Conservation (phyloP, 2,888 invertebrate species). For the Poecilus cupreus region DNA sequence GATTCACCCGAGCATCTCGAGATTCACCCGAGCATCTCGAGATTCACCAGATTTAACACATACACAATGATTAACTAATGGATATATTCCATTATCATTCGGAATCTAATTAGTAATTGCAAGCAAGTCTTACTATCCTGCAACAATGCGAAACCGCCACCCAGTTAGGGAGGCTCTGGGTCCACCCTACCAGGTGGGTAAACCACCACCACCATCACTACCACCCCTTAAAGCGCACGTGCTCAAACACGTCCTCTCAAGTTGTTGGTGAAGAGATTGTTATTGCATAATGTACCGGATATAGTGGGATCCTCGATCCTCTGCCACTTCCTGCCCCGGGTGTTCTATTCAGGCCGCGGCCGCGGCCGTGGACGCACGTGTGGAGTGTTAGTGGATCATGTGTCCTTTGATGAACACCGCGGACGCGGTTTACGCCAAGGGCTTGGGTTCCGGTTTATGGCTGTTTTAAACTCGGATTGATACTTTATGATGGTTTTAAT, state of each 20-base stretch:
- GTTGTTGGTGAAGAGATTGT: slow-evolving; percentile 62
- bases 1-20: too few species aligned
- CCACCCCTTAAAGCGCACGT: slow-evolving; percentile 14
- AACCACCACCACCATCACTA: neutral
- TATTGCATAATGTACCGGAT: slow-evolving; percentile 68
- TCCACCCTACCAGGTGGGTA: neutral
- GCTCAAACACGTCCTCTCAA: slow-evolving; percentile 26
- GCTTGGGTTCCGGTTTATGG: neutral
- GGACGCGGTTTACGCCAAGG: neutral
- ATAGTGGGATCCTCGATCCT: slow-evolving; percentile 66
- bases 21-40: too few species aligned
- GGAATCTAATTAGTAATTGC: too few species aligned
- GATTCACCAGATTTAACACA: too few species aligned
- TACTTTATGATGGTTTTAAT: too few species aligned
- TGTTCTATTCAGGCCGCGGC: slow-evolving; percentile 13
- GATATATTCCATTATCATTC: too few species aligned
- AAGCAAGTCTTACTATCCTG: too few species aligned
- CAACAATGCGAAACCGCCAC: neutral
- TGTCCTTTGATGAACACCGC: slow-evolving; percentile 9
- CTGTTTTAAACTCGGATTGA: too few species aligned
- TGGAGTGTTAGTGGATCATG: slow-evolving; percentile 33
- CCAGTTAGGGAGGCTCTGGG: neutral
- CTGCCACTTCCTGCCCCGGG: slow-evolving; percentile 69
- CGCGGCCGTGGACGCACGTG: slow-evolving; percentile 17
- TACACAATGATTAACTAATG: too few species aligned